These are phyloP conservation scores for Scolopax bukidnonensis DNA, from an alignment of 2,797 vertebrate species.

Conservation along the genomic window DNA sequence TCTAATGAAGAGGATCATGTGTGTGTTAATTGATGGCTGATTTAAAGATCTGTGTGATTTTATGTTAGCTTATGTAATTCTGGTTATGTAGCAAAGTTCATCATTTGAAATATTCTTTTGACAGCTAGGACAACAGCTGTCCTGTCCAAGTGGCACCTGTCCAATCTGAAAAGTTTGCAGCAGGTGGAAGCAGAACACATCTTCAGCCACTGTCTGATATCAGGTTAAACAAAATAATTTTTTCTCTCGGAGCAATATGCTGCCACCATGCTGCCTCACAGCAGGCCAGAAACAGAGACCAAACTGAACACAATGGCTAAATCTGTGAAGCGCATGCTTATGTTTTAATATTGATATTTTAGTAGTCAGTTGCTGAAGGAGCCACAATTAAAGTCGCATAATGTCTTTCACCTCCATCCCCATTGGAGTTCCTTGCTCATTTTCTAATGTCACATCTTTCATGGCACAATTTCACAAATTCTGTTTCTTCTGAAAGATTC, in stretches of 20 bases:
- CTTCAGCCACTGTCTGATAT: neutral
- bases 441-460: neutral
- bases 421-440: fast-evolving
- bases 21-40: neutral
- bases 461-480: neutral
- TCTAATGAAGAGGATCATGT: neutral
- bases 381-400: neutral
- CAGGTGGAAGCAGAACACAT: slow-evolving; percentile 24
- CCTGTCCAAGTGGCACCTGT: slow-evolving; percentile 34
- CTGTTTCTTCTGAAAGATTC: neutral
- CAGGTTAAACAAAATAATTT: neutral
- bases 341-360: neutral
- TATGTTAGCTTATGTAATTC: neutral
- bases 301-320: neutral
- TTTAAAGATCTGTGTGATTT: neutral
- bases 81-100: neutral
- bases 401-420: neutral
- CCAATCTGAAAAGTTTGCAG: slow-evolving; percentile 34
- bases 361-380: neutral
- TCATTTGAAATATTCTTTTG: neutral
- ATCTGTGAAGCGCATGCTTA: neutral
- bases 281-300: neutral
- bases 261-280: neutral
- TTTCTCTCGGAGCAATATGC: neutral
- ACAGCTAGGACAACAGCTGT: slow-evolving; percentile 28